Evolutionary conservation across 2,888 invertebrate species (phyloP).

Genomic region (Nebria brevicollis): DNA sequence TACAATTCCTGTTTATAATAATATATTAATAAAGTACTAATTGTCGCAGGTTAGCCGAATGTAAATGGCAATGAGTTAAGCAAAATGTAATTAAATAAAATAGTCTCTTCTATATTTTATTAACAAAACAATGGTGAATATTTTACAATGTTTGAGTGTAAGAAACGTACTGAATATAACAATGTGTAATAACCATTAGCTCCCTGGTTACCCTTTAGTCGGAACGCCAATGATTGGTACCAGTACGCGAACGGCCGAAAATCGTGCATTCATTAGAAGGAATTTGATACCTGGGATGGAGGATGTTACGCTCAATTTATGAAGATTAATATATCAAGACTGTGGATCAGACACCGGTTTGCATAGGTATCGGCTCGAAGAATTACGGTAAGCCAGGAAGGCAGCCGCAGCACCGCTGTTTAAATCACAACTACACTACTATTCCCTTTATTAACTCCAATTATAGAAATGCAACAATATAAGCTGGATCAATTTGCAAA

Average conservation of each 20-base stretch:
- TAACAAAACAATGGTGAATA: neutral
- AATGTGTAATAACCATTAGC: neutral
- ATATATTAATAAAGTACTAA: no score
- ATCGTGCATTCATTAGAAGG: conserved; percentile 45
- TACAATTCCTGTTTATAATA: no score
- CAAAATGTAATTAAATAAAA: no score
- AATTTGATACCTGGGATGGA: conserved; percentile 47
- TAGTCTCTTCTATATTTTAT: no score
- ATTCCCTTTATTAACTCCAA: neutral
- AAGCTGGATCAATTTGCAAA: neutral
- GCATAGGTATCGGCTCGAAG: conserved; percentile 31
- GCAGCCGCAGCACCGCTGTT: neutral
- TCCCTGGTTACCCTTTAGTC: neutral
- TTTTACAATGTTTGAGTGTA: neutral
- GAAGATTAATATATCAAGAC: conserved; percentile 47
- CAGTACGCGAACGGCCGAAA: neutral
- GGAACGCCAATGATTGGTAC: neutral
- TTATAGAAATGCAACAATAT: neutral
- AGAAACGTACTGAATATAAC: neutral
- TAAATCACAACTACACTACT: neutral
- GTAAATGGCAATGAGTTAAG: no score
- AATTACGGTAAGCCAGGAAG: conserved; percentile 21
- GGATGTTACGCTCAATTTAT: conserved; percentile 47
- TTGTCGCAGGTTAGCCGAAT: no score
- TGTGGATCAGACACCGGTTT: conserved; percentile 36